Conservation (phyloP, 2,797 vertebrate genomes). For the Micromesistius poutassou region DNA sequence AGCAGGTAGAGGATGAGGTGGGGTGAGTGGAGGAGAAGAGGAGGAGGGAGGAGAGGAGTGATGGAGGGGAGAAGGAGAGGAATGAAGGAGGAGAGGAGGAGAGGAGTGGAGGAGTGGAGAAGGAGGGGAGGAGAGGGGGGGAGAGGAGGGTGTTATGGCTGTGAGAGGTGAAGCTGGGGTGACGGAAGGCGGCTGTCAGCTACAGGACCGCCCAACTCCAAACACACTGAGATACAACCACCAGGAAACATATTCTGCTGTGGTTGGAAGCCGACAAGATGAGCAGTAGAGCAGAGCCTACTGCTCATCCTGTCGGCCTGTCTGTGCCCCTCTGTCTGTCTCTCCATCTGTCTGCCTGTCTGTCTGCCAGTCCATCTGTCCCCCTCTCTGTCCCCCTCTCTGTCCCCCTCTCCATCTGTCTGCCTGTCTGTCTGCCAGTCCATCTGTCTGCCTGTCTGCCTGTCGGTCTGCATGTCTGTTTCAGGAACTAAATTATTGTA, state of each 20-base stretch:
- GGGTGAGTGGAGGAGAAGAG: too few species aligned
- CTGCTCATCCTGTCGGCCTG: background rate
- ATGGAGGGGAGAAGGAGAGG: too few species aligned
- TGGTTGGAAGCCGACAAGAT: background rate
- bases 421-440: background rate
- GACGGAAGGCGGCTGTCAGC: background rate
- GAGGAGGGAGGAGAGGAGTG: too few species aligned
- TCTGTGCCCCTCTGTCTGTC: background rate
- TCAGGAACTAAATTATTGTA: background rate
- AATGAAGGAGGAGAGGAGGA: background rate
- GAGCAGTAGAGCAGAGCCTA: background rate
- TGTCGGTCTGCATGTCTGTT: background rate
- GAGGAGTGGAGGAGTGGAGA: background rate
- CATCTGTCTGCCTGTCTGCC: background rate
- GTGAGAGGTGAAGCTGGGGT: background rate
- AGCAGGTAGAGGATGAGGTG: background rate
- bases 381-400: background rate
- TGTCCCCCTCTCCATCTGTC: background rate
- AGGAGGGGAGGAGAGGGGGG: background rate
- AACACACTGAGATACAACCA: background rate
- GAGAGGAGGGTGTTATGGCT: background rate
- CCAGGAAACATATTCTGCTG: background rate
- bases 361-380: background rate
- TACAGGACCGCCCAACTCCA: background rate
- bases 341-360: background rate